A percentile compares a stretch with the other conserved stretches of the same genome.
These are phyloP conservation scores for Pyxicephalus adspersus DNA, from an alignment of 2,113 vertebrate species.

Conservation along the genomic window DNA sequence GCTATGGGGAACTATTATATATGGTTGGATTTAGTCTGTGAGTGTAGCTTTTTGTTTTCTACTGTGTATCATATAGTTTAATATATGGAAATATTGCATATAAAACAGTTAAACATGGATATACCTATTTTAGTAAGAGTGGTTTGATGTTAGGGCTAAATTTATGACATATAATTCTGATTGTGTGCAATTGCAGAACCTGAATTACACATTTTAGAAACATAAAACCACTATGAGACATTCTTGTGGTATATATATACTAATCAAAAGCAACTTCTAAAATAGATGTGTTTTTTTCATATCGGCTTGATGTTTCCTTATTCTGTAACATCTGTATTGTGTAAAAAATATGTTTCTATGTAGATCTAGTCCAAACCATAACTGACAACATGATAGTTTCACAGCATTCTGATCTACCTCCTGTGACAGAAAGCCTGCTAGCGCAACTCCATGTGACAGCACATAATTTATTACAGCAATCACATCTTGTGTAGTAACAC, in stretches of 20 bases:
- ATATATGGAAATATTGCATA: neutral
- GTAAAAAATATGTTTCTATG: neutral
- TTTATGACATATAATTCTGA: neutral
- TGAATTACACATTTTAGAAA: slow-evolving; percentile 35
- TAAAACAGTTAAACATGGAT: neutral
- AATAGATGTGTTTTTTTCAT: neutral
- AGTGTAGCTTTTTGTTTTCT: no score
- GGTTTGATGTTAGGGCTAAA: neutral
- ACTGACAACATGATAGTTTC: neutral
- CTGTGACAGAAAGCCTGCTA: neutral
- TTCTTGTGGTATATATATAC: slow-evolving; percentile 10
- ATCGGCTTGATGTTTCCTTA: neutral
- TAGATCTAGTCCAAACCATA: neutral
- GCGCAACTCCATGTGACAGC: neutral
- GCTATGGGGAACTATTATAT: no score
- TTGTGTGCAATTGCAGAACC: neutral
- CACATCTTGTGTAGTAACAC: neutral
- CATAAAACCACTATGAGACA: neutral
- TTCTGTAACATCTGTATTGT: neutral
- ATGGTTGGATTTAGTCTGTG: no score
- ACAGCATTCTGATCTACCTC: neutral
- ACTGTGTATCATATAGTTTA: no score
- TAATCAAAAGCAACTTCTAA: slow-evolving; percentile 4
- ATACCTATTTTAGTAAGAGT: neutral
- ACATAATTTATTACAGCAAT: neutral